These are phyloP conservation scores for Boloria euphrosyne DNA, from an alignment of 2,888 invertebrate species.

Conservation along the genomic window DNA sequence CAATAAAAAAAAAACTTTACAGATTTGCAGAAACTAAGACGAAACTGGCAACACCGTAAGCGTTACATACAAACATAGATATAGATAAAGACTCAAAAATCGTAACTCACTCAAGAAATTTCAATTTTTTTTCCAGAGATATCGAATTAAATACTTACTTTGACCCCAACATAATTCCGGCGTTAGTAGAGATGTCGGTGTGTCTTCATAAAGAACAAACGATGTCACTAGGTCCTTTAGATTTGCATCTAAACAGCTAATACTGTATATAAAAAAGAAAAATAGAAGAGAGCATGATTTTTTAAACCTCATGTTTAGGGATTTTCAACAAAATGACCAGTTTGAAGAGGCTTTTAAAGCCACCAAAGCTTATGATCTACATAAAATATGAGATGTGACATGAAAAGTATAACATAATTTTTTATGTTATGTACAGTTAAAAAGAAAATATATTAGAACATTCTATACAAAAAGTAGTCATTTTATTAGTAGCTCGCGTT, in stretches of 20 bases:
- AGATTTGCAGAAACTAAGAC: too few relatives aligned
- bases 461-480: not conserved
- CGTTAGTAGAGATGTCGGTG: slow-evolving; percentile 54
- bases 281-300: slow-evolving; percentile 19
- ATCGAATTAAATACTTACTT: slow-evolving; percentile 51
- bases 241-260: slow-evolving; percentile 22
- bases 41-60: too few relatives aligned
- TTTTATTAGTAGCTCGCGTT: too few relatives aligned
- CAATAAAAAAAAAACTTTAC: too few relatives aligned
- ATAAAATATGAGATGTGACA: slow-evolving; percentile 34
- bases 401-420: slow-evolving; percentile 28
- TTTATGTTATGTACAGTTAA: slow-evolving; percentile 33
- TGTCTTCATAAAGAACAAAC: slow-evolving; percentile 54
- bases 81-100: too few relatives aligned
- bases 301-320: slow-evolving; percentile 27
- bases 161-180: slow-evolving; percentile 62
- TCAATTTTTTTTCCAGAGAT: not conserved
- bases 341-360: slow-evolving; percentile 6
- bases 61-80: too few relatives aligned
- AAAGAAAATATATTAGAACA: not conserved
- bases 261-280: slow-evolving; percentile 3
- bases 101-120: too few relatives aligned
- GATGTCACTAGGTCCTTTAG: slow-evolving; percentile 41
- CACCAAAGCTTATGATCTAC: slow-evolving; percentile 22
- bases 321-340: not conserved